These are phyloP conservation scores for Phaethon lepturus DNA, from an alignment of 2,113 vertebrate genomes.

Conservation along the genomic window DNA sequence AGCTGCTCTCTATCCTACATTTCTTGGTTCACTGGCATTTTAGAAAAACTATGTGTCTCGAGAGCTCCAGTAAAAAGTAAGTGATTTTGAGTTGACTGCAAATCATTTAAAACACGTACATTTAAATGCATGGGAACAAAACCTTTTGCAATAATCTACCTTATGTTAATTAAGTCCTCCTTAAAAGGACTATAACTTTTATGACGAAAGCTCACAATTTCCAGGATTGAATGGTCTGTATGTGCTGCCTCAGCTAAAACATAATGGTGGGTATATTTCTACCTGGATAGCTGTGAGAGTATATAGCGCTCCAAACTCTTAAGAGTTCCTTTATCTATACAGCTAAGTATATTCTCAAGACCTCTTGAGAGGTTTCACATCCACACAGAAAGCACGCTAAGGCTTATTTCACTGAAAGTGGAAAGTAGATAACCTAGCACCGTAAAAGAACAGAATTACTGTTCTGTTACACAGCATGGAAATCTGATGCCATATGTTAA, in stretches of 20 bases:
- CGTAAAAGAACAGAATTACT: not conserved
- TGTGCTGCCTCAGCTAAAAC: not conserved
- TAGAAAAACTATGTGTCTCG: not conserved
- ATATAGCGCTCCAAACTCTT: not conserved
- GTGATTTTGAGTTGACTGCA: not conserved
- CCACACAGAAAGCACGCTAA: not conserved
- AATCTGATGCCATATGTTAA: not conserved
- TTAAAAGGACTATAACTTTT: not conserved
- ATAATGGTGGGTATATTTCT: not conserved
- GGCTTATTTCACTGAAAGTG: not conserved
- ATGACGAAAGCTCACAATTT: not conserved
- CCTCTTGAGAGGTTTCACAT: not conserved
- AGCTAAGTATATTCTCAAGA: not conserved
- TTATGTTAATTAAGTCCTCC: not conserved
- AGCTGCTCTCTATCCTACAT: not conserved
- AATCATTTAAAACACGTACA: not conserved
- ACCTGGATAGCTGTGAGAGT: not conserved
- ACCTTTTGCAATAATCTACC: not conserved
- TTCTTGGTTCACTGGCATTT: not conserved
- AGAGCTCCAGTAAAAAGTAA: not conserved
- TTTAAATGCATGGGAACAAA: not conserved
- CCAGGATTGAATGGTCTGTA: not conserved
- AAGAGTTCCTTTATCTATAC: not conserved
- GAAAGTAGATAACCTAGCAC: not conserved
- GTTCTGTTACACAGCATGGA: not conserved